Conservation (phyloP, 2,797 vertebrate genomes). For the Vultur gryphus region DNA sequence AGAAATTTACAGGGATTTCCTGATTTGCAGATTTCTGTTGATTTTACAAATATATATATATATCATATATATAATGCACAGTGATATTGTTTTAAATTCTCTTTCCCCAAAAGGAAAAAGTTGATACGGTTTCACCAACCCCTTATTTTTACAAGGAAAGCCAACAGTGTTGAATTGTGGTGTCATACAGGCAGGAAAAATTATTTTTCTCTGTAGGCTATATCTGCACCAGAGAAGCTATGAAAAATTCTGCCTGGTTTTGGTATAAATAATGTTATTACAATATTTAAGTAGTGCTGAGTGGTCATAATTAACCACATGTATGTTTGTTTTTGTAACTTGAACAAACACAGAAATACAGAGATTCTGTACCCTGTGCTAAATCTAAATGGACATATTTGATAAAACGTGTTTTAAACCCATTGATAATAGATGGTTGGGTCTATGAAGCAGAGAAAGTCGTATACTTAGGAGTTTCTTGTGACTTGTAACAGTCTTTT, state of each 20-base stretch:
- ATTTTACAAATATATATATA: not conserved
- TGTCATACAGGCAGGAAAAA: not conserved
- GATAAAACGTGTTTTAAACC: not conserved
- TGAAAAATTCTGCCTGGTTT: not conserved
- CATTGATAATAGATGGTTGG: not conserved
- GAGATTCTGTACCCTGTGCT: not conserved
- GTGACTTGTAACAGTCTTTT: not conserved
- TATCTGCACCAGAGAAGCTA: not conserved
- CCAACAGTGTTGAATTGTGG: not conserved
- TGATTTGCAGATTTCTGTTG: not conserved
- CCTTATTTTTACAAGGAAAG: not conserved
- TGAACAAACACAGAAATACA: not conserved
- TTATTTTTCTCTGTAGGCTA: not conserved
- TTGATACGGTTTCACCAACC: not conserved
- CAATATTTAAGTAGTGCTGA: not conserved
- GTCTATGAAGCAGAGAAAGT: not conserved
- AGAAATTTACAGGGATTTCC: not conserved
- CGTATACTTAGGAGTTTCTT: rapidly evolving
- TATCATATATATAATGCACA: not conserved
- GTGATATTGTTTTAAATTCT: not conserved
- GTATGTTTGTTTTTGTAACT: not conserved
- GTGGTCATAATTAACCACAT: not conserved
- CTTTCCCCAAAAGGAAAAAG: not conserved
- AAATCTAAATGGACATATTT: not conserved
- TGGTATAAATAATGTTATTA: not conserved